Percentiles rank a stretch among this genome's conserved stretches.
phyloP scores from a whole-genome alignment of 2,888 invertebrate species.

The Cephus pulcher region DNA sequence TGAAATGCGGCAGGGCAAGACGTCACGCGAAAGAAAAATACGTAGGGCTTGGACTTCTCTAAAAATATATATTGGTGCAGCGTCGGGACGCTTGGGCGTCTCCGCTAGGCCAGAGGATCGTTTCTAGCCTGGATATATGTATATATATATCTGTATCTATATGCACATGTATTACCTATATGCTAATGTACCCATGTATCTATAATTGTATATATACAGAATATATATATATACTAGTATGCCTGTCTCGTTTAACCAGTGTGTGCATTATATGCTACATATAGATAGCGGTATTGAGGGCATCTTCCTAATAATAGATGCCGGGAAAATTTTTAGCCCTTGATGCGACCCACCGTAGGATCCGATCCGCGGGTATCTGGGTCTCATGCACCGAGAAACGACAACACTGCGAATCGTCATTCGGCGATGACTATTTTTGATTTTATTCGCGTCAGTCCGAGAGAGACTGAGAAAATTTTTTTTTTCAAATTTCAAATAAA shows the following conservation, averaged over 20 bases:
- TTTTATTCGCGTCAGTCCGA: not conserved
- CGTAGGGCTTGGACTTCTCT: conserved; percentile 28
- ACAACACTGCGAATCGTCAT: not conserved
- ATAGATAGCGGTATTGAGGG: conserved; percentile 64
- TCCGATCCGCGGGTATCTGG: conserved; percentile 41
- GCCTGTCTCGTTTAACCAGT: not conserved
- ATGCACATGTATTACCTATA: conserved; percentile 11
- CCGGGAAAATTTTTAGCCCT: conserved; percentile 65
- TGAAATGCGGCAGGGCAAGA: not conserved
- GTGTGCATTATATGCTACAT: conserved; percentile 43
- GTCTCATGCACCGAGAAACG: conserved; percentile 28
- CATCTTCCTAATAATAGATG: conserved; percentile 64
- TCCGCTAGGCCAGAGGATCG: conserved; percentile 14
- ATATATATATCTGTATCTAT: conserved; percentile 8
- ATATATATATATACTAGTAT: conserved; percentile 37
- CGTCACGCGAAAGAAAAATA: not conserved
- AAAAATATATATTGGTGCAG: conserved; percentile 23
- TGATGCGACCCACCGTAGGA: conserved; percentile 53
- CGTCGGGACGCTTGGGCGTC: not conserved
- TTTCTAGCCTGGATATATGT: conserved; percentile 1
- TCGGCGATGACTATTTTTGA: not conserved
- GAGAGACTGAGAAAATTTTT: not conserved
- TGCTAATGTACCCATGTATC: conserved; percentile 16
- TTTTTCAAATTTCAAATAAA: not conserved
- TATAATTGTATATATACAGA: not conserved